phyloP scores from a whole-genome alignment of 2,797 vertebrate species.

The Tenualosa ilisha region DNA sequence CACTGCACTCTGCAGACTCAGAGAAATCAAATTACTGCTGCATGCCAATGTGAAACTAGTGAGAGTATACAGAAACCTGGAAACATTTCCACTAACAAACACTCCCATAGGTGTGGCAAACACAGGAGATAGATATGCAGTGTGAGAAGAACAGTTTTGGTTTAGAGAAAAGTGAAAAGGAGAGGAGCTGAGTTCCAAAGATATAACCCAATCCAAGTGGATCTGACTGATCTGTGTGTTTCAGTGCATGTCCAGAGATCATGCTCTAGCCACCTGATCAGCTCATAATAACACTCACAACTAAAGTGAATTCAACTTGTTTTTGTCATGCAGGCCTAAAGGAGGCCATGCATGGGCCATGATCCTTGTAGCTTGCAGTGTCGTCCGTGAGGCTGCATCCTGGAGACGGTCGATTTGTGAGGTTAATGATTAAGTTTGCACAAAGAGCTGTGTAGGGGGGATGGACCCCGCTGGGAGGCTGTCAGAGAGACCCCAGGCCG shows the following conservation, averaged over 20 bases:
- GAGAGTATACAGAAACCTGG: neutral
- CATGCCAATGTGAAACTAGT: neutral
- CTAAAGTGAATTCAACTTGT: neutral
- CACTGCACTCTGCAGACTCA: neutral
- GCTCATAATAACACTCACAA: neutral
- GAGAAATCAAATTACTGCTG: neutral
- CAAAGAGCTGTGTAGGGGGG: neutral
- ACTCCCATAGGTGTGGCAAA: too few species aligned
- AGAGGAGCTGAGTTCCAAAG: neutral
- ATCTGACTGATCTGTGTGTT: neutral
- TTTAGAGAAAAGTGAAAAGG: too few species aligned
- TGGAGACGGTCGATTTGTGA: neutral
- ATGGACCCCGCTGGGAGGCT: neutral
- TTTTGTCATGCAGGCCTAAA: neutral
- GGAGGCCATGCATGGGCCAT: neutral
- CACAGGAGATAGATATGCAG: too few species aligned
- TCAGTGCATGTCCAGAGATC: neutral
- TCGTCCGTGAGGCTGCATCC: neutral
- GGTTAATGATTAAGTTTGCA: slow-evolving; percentile 8
- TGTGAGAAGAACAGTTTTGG: too few species aligned
- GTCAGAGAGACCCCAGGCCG: neutral
- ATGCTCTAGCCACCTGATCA: neutral
- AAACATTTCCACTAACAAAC: neutral
- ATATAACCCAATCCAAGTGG: neutral
- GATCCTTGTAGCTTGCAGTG: neutral